Evolutionary conservation across 2,113 vertebrate species (phyloP).

Genomic region (Otolemur garnettii): DNA sequence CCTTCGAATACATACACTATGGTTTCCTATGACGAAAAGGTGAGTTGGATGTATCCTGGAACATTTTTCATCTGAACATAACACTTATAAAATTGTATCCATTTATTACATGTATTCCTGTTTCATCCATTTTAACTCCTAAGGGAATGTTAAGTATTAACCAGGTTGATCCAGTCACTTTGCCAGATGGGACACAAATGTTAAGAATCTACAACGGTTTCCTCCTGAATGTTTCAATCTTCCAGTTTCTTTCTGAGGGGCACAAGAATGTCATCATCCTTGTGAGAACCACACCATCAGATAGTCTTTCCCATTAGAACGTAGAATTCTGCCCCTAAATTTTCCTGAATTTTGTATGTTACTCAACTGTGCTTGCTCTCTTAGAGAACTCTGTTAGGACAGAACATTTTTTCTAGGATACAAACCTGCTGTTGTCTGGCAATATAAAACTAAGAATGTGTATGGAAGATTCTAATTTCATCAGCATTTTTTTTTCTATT

Average conservation of each 20-base stretch:
- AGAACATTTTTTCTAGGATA: not conserved
- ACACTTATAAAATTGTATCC: not conserved
- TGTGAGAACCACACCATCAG: not conserved
- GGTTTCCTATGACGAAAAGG: not conserved
- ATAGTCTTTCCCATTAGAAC: not conserved
- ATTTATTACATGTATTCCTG: not conserved
- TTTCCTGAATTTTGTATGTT: not conserved
- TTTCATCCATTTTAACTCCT: not conserved
- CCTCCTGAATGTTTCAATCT: not conserved
- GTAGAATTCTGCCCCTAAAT: not conserved
- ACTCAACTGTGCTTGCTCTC: not conserved
- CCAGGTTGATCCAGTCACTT: not conserved
- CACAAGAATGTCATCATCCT: not conserved
- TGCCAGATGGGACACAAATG: not conserved
- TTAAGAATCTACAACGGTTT: not conserved
- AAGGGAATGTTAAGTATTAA: not conserved
- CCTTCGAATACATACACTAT: not conserved
- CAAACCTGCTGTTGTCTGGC: not conserved
- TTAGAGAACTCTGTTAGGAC: not conserved
- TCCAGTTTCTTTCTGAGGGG: not conserved
- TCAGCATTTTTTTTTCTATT: not conserved
- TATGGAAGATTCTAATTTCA: not conserved
- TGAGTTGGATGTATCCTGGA: not conserved
- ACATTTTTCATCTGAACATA: not conserved
- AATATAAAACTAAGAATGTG: not conserved